Evolutionary conservation across 2,113 vertebrate genomes (phyloP).

Genomic region (Serilophus lunatus): DNA sequence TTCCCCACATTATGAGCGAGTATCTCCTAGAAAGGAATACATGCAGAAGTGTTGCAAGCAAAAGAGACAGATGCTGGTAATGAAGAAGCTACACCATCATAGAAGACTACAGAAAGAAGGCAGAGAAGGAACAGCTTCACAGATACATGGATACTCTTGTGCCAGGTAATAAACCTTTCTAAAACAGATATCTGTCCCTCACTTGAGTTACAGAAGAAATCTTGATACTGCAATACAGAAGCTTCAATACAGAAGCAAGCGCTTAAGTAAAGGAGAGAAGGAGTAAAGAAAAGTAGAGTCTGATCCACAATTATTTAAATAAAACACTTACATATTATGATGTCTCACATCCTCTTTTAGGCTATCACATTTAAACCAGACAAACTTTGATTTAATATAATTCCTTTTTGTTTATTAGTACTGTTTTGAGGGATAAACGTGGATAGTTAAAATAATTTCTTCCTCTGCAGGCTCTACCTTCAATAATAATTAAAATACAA

Average conservation of each 20-base stretch:
- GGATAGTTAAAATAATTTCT: not conserved
- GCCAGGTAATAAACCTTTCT: not conserved
- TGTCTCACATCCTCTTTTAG: not conserved
- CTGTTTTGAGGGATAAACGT: not conserved
- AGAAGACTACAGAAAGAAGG: not conserved
- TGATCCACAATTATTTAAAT: not conserved
- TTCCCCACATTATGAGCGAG: not conserved
- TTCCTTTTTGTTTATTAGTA: slow-evolving; percentile 1
- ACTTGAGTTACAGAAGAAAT: not conserved
- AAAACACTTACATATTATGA: not conserved
- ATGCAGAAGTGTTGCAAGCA: not conserved
- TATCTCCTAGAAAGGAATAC: not conserved
- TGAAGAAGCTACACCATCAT: not conserved
- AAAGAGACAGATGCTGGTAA: not conserved
- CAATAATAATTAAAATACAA: slow-evolving; percentile 53
- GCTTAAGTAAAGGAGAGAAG: not conserved
- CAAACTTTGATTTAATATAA: not conserved
- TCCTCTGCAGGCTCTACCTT: not conserved
- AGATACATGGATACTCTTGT: not conserved
- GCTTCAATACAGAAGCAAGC: not conserved
- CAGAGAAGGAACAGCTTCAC: not conserved
- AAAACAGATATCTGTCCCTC: not conserved
- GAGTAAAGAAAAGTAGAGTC: too few species aligned
- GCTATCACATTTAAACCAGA: not conserved
- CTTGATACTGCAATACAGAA: not conserved